Evolutionary conservation across 2,888 invertebrate species (phyloP).

Genomic region (Drosophila parthenogenetica): DNA sequence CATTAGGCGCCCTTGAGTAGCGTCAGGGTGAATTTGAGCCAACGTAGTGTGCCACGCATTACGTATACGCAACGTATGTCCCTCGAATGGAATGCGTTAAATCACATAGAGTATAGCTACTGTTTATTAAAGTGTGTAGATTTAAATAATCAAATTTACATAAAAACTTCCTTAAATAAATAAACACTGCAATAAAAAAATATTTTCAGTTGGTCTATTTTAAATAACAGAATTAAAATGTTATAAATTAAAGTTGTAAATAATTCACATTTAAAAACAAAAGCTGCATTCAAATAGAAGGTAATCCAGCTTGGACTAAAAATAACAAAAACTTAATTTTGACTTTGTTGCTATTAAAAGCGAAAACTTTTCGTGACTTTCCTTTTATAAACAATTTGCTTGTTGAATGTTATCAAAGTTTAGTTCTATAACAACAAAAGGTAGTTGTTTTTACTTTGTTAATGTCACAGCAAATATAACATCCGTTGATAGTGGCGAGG

Average conservation of each 20-base stretch:
- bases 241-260: neutral
- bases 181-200: neutral
- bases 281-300: neutral
- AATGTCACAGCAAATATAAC: neutral
- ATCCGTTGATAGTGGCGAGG: conserved; percentile 9
- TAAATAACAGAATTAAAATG: neutral
- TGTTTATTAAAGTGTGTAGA: neutral
- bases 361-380: conserved; percentile 1
- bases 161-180: neutral
- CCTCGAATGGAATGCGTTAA: neutral
- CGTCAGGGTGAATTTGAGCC: neutral
- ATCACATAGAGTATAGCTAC: neutral
- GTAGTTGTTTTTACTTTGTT: conserved; percentile 7
- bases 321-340: neutral
- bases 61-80: conserved; percentile 9
- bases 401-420: neutral
- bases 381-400: neutral
- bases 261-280: neutral
- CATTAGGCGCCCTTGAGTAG: conserved; percentile 12
- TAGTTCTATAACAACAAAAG: no score
- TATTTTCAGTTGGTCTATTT: no score
- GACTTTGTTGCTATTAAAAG: neutral
- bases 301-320: neutral
- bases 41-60: neutral
- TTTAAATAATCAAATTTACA: conserved; percentile 1